A percentile compares a stretch with the other conserved stretches of the same genome.
Evolutionary conservation across 2,113 vertebrate genomes (phyloP).

Genomic region (Petrocephalus microphthalmus): DNA sequence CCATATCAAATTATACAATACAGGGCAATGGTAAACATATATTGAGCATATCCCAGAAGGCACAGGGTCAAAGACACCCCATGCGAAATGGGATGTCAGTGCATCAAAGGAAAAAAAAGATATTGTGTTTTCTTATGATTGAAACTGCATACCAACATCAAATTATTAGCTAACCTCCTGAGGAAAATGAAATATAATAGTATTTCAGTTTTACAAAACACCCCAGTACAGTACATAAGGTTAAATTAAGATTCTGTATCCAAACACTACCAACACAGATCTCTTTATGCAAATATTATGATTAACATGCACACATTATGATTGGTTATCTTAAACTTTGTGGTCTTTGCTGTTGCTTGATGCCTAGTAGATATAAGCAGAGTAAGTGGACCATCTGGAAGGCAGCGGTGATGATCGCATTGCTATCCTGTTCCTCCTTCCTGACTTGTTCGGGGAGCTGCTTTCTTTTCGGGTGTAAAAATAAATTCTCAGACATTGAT

Average conservation of each 20-base stretch:
- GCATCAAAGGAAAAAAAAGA: too few relatives aligned
- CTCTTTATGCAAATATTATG: not conserved
- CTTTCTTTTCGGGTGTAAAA: not conserved
- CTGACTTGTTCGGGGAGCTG: not conserved
- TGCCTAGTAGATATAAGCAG: not conserved
- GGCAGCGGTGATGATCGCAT: not conserved
- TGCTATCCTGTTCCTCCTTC: not conserved
- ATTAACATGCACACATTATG: not conserved
- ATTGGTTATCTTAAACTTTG: not conserved
- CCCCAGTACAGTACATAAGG: not conserved
- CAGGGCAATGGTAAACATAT: too few relatives aligned
- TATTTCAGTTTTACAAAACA: not conserved
- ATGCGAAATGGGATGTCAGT: too few relatives aligned
- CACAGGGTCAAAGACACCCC: too few relatives aligned
- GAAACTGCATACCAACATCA: too few relatives aligned
- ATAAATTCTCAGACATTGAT: slow-evolving; percentile 1
- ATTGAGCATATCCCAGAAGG: too few relatives aligned
- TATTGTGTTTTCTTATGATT: too few relatives aligned
- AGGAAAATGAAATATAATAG: not conserved
- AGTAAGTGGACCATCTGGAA: not conserved
- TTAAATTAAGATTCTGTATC: not conserved
- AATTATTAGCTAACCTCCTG: too few relatives aligned
- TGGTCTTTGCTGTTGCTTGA: not conserved
- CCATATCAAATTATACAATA: too few relatives aligned
- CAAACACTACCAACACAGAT: not conserved